A percentile compares a stretch with the other conserved stretches of the same genome.
phyloP scores from a whole-genome alignment of 2,888 invertebrate species.

The Ectemnius continuus region DNA sequence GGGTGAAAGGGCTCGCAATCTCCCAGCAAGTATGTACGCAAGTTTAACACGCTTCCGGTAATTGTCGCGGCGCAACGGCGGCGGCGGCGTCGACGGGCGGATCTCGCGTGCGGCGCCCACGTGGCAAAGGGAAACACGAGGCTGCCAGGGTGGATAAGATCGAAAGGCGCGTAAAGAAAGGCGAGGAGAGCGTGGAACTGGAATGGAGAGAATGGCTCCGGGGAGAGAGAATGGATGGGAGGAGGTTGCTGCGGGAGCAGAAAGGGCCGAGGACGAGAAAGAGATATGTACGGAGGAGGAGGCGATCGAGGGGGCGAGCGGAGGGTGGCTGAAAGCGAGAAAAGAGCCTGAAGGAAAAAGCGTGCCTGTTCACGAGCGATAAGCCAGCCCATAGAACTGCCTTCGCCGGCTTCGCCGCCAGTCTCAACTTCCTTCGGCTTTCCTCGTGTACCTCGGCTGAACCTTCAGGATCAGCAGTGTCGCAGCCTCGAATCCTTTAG shows the following conservation, averaged over 20 bases:
- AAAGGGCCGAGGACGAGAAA: constrained; percentile 25
- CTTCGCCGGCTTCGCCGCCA: constrained; percentile 54
- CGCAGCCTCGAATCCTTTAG: constrained; percentile 54
- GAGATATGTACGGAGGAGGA: neutral
- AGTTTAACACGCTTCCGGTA: neutral
- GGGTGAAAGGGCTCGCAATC: neutral
- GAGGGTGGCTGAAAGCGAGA: constrained; percentile 41
- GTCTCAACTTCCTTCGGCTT: constrained; percentile 58
- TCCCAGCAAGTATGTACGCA: neutral
- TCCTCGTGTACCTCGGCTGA: constrained; percentile 2
- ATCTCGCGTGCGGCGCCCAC: neutral
- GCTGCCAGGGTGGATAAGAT: constrained; percentile 26
- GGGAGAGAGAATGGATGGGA: constrained; percentile 11
- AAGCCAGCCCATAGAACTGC: constrained; percentile 72
- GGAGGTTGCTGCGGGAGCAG: constrained; percentile 12
- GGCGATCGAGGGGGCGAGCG: neutral
- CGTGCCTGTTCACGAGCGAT: constrained; percentile 72
- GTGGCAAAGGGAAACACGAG: constrained; percentile 14
- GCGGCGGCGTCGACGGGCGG: too few relatives aligned
- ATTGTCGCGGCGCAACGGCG: neutral
- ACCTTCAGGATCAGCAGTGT: constrained; percentile 6
- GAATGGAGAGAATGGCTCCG: constrained; percentile 40
- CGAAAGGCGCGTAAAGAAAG: constrained; percentile 30
- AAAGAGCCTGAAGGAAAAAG: constrained; percentile 59
- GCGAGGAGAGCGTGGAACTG: constrained; percentile 14